Evolutionary conservation across 2,888 invertebrate genomes (phyloP).

Genomic region (Nemoura dubitans): DNA sequence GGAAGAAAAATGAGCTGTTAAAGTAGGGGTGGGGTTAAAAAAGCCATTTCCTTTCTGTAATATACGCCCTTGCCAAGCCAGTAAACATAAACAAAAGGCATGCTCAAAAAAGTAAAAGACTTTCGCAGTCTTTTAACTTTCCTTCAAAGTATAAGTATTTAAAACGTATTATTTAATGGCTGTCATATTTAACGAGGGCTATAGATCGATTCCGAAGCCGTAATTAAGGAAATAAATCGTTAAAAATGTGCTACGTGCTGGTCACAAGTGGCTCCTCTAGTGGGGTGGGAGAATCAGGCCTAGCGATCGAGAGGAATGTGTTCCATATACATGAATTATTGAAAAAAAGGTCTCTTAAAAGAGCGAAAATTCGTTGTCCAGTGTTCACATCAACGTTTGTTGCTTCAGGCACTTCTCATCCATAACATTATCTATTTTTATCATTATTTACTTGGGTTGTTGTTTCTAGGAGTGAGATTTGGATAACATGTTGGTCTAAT

Average conservation of each 20-base stretch:
- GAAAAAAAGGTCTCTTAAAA: not conserved
- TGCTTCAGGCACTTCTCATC: slow-evolving; percentile 16
- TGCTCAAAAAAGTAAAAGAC: slow-evolving; percentile 40
- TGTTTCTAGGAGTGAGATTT: slow-evolving; percentile 19
- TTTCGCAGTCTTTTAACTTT: slow-evolving; percentile 42
- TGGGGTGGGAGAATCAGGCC: not conserved
- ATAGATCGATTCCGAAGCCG: slow-evolving; percentile 1
- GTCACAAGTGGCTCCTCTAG: not conserved
- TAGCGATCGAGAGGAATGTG: not conserved
- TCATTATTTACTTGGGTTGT: slow-evolving; percentile 29
- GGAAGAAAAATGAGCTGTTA: slow-evolving; percentile 49
- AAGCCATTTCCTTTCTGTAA: slow-evolving; percentile 48
- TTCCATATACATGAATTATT: not conserved
- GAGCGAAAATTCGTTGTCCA: not conserved
- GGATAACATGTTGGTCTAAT: slow-evolving; percentile 31
- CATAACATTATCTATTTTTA: slow-evolving; percentile 19
- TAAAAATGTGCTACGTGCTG: not conserved
- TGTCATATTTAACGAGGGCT: slow-evolving; percentile 35
- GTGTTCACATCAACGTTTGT: not conserved
- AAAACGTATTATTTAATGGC: slow-evolving; percentile 40
- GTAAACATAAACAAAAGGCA: slow-evolving; percentile 50
- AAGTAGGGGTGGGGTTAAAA: slow-evolving; percentile 45
- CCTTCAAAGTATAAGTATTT: slow-evolving; percentile 34
- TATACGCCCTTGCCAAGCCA: slow-evolving; percentile 48
- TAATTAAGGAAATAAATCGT: not conserved